A percentile compares a stretch with the other conserved stretches of the same genome.
Conservation (phyloP, 2,888 invertebrate genomes). For the Diogma glabrata region DNA sequence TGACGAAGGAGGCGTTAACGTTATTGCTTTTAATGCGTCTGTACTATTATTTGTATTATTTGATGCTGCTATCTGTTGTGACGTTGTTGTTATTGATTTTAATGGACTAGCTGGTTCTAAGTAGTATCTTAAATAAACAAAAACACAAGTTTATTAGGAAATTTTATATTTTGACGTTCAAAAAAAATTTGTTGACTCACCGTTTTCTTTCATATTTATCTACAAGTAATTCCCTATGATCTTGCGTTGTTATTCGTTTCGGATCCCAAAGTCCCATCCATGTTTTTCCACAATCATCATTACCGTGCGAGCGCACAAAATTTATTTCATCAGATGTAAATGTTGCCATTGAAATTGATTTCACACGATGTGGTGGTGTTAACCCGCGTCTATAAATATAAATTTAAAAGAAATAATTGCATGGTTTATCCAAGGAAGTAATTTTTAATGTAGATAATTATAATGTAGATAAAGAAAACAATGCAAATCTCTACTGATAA, state of each 20-base stretch:
- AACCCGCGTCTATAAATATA: slow-evolving; percentile 74
- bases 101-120: slow-evolving; percentile 37
- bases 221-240: slow-evolving; percentile 84
- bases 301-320: slow-evolving; percentile 77
- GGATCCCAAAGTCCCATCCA: slow-evolving; percentile 87
- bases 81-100: slow-evolving; percentile 33
- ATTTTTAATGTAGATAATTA: no score
- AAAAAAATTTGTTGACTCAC: slow-evolving; percentile 29
- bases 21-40: slow-evolving; percentile 28
- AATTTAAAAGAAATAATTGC: slow-evolving; percentile 22
- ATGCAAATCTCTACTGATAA: no score
- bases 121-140: slow-evolving; percentile 24
- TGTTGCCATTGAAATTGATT: slow-evolving; percentile 97
- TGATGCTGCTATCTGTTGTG: slow-evolving; percentile 26
- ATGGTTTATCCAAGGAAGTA: background rate
- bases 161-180: background rate
- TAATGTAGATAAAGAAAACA: no score
- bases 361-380: slow-evolving; percentile 95
- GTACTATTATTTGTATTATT: slow-evolving; percentile 13
- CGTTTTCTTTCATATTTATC: slow-evolving; percentile 92
- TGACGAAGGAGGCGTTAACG: slow-evolving; percentile 33
- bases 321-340: slow-evolving; percentile 94
- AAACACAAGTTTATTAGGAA: background rate
- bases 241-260: slow-evolving; percentile 76
- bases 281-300: slow-evolving; percentile 83